Evolutionary conservation across 2,888 invertebrate species (phyloP).

Genomic region (Phalangium opilio): DNA sequence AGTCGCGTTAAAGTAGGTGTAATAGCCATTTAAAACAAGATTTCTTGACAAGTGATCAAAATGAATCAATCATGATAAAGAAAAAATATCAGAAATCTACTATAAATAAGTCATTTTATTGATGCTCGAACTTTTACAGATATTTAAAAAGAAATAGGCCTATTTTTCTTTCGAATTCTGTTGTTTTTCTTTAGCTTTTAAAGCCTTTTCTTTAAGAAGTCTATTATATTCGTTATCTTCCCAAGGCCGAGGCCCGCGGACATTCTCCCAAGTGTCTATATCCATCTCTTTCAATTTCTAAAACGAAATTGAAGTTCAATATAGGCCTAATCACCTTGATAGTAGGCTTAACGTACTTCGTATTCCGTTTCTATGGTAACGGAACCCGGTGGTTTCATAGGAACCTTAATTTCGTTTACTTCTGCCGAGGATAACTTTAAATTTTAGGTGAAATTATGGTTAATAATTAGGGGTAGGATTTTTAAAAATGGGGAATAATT

Average conservation of each 20-base stretch:
- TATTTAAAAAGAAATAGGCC: no score
- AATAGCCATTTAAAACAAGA: no score
- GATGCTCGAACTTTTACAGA: no score
- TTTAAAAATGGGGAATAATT: neutral
- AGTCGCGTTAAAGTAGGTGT: no score
- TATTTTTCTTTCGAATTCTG: neutral
- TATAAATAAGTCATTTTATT: no score
- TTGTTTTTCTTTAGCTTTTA: neutral
- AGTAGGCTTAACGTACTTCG: slow-evolving; percentile 33
- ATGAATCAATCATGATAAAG: no score
- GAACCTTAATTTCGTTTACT: slow-evolving; percentile 48
- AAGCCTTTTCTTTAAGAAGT: no score
- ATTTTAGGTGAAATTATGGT: neutral
- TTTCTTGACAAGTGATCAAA: no score
- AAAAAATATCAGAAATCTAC: no score
- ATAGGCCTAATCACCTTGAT: neutral
- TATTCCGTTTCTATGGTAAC: slow-evolving; percentile 57
- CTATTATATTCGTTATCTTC: slow-evolving; percentile 37
- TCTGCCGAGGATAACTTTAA: slow-evolving; percentile 36
- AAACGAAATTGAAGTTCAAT: slow-evolving; percentile 1
- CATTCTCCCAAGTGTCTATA: slow-evolving; percentile 69
- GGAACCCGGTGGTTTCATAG: slow-evolving; percentile 46
- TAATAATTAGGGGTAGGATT: no score
- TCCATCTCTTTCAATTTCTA: slow-evolving; percentile 37
- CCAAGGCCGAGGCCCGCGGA: slow-evolving; percentile 72